phyloP scores from a whole-genome alignment of 2,888 invertebrate genomes.

The Sisyra nigra region DNA sequence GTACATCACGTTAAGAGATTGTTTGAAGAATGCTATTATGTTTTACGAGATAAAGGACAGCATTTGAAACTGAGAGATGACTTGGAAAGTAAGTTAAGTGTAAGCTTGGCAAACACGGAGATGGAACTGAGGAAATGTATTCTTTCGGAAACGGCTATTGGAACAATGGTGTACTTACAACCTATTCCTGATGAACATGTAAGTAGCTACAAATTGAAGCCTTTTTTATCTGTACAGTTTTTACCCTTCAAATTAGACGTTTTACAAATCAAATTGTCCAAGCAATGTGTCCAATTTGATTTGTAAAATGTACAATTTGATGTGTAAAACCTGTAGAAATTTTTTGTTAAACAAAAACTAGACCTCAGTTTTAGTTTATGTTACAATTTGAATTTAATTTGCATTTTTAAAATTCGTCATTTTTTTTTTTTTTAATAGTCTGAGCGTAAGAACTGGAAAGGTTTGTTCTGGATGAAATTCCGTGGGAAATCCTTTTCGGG shows the following conservation, averaged over 20 bases:
- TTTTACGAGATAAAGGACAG: conserved; percentile 50
- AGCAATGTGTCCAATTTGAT: too few relatives aligned
- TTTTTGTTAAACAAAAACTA: too few relatives aligned
- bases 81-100: conserved; percentile 49
- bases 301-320: too few relatives aligned
- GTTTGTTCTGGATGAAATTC: conserved; percentile 53
- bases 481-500: conserved; percentile 30
- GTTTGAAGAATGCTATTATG: conserved; percentile 54
- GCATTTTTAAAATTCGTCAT: background rate
- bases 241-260: background rate
- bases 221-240: background rate
- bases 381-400: background rate
- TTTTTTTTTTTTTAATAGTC: conserved; percentile 17
- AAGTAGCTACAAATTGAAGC: conserved; percentile 10
- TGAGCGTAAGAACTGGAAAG: conserved; percentile 35
- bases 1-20: conserved; percentile 47
- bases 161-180: conserved; percentile 39
- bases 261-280: too few relatives aligned
- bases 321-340: too few relatives aligned
- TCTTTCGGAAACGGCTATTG: conserved; percentile 36
- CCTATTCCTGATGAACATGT: conserved; percentile 34
- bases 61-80: conserved; percentile 46
- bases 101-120: conserved; percentile 51
- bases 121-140: conserved; percentile 53
- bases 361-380: background rate